Evolutionary conservation across 37 sponge, comb jelly and placozoan genomes (phyloP), one percentile per base, ranked within the genome.

Genomic region (Dysidea cf. avara): DNA sequence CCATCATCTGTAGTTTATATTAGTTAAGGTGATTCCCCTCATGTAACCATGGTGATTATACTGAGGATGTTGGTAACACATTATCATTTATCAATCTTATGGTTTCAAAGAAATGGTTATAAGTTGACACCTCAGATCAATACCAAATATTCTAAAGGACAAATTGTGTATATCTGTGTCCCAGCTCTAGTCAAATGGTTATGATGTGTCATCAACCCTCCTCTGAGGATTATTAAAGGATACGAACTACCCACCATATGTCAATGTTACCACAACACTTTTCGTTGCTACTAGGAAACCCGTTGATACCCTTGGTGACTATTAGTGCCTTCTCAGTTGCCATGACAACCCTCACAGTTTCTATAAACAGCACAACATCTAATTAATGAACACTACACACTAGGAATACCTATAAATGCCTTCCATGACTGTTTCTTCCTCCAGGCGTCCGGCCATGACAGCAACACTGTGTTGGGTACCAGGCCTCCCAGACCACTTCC

Each of bases 231-330:
- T 11, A 6, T 20, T 6, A 33, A 39, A 72, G 73, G 75, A 74
- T 82, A 82, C 78, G 99, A 18, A 99, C 99, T 26, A 99, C 80
- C 99, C 99, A 99, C 99, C 99, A 99, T 9, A 99, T 72, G 61
- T 99, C 99, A 71, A 99, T 99, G 69, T 74, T 77, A 9, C 96
- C 96, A 43, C 67, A 79, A 58, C 80, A 70, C 64, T 75, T 63
- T 71, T 91, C 86, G 24, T 62, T 47, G 64, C 87, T 95, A 79
- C 86, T 84, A 69, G 99, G 99, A 66, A 85, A 99, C 81, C 82
- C 77, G 69, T 88, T 81, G 57, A 88, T 89, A 0, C 93, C 90
- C 68, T 94, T 89, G 28, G 90, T 68, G 25, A 96, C 93, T 57
- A 96, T 63, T 1, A 96, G 30, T 33, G 97, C 97, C 56, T 84